phyloP scores from a whole-genome alignment of 2,888 invertebrate genomes.

The Yponomeuta cagnagella region DNA sequence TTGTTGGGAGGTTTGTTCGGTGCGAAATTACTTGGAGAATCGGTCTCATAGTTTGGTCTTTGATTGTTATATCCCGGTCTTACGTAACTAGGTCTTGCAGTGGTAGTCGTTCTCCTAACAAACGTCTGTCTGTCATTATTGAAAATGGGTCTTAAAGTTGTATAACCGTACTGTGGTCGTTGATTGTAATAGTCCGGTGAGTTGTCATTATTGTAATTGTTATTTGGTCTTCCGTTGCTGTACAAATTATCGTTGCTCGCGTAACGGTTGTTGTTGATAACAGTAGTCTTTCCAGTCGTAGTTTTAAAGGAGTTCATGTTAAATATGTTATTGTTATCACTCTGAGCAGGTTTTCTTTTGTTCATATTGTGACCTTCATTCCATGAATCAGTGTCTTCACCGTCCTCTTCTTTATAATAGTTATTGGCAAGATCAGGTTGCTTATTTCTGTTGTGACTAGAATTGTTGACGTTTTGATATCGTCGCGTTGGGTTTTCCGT shows the following conservation, averaged over 20 bases:
- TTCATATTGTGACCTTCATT: background rate
- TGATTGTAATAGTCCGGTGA: background rate
- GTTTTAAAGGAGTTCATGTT: background rate
- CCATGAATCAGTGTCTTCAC: background rate
- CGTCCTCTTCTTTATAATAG: background rate
- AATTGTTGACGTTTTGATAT: slow-evolving; percentile 11
- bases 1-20: slow-evolving; percentile 5
- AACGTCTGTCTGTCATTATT: slow-evolving; percentile 4
- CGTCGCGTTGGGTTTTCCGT: background rate
- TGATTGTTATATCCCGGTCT: slow-evolving; percentile 2
- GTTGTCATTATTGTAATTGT: background rate
- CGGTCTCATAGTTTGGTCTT: background rate
- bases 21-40: background rate
- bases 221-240: background rate
- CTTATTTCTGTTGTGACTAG: slow-evolving; percentile 9
- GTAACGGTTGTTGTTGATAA: background rate
- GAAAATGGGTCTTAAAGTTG: background rate
- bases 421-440: background rate
- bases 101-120: background rate
- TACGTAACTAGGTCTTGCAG: background rate
- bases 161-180: slow-evolving; percentile 2
- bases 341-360: background rate
- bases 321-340: background rate
- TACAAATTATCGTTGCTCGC: background rate
- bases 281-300: background rate